These are phyloP conservation scores for Apamea crenata DNA, from an alignment of 2,888 invertebrate species.

Conservation along the genomic window DNA sequence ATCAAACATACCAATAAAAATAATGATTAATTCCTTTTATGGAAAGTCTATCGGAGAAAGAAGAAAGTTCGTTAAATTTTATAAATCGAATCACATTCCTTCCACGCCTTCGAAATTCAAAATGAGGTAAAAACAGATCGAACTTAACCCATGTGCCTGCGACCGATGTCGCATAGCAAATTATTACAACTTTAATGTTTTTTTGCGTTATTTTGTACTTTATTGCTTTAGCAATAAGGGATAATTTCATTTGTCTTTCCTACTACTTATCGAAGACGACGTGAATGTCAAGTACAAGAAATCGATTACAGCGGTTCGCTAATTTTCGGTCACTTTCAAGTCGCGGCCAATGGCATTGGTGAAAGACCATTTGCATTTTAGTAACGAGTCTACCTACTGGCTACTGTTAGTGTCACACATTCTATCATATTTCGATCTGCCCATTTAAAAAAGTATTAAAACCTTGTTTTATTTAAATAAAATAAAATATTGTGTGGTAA, in stretches of 20 bases:
- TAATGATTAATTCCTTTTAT: conserved; percentile 43
- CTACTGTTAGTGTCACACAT: conserved; percentile 15
- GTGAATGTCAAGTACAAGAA: conserved; percentile 89
- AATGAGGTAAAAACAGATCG: conserved; percentile 77
- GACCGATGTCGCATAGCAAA: conserved; percentile 76
- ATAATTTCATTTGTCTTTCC: conserved; percentile 64
- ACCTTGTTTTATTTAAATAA: neutral
- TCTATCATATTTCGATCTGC: neutral
- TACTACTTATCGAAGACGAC: conserved; percentile 62
- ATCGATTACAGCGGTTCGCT: conserved; percentile 81
- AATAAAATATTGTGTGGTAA: conserved; percentile 33
- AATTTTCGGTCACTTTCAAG: conserved; percentile 86
- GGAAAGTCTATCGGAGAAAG: conserved; percentile 54
- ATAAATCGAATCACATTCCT: conserved; percentile 78
- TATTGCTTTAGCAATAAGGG: conserved; percentile 60
- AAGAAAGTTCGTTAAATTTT: conserved; percentile 74
- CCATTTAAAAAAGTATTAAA: conserved; percentile 11
- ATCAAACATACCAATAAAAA: neutral
- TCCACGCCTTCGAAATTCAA: conserved; percentile 80
- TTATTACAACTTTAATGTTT: conserved; percentile 43
- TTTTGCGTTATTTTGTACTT: conserved; percentile 64
- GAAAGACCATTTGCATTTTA: conserved; percentile 78
- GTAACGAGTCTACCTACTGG: conserved; percentile 30
- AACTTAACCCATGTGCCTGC: conserved; percentile 67
- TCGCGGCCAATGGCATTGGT: conserved; percentile 74